Percentiles rank a stretch among this genome's conserved stretches.
These are phyloP conservation scores for Pseudopleuronectes americanus DNA, from an alignment of 2,797 vertebrate species.

Conservation along the genomic window DNA sequence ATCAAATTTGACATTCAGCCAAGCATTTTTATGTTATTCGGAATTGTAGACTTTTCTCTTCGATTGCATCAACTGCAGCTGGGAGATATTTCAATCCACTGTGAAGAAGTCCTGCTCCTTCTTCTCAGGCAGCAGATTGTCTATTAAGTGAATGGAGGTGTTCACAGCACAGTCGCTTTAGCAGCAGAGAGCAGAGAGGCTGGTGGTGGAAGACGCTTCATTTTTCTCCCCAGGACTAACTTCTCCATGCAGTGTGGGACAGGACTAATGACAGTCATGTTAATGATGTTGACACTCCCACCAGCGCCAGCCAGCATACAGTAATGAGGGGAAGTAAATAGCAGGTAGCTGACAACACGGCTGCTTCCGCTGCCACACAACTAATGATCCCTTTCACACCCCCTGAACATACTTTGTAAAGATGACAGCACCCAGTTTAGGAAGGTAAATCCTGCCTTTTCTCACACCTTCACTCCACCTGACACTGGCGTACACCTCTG, in stretches of 20 bases:
- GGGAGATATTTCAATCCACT: constrained; percentile 20
- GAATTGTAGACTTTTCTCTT: background rate
- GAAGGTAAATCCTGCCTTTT: constrained; percentile 73
- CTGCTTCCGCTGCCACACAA: constrained; percentile 73
- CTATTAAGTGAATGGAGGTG: constrained; percentile 39
- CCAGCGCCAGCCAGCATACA: constrained; percentile 80
- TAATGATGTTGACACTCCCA: constrained; percentile 86
- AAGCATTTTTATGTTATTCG: constrained; percentile 6
- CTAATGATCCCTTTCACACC: constrained; percentile 80
- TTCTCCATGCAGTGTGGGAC: constrained; percentile 76
- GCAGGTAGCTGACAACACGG: constrained; percentile 79
- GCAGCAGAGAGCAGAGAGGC: constrained; percentile 51
- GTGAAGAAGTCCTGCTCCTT: constrained; percentile 16
- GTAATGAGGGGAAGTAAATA: constrained; percentile 83
- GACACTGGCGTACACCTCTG: constrained; percentile 61
- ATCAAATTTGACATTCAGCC: constrained; percentile 6
- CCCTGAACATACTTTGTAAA: constrained; percentile 78
- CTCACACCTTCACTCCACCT: constrained; percentile 67
- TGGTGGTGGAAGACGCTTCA: constrained; percentile 71
- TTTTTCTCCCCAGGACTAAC: constrained; percentile 79
- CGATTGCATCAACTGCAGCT: constrained; percentile 1
- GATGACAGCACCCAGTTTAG: constrained; percentile 77
- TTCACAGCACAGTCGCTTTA: constrained; percentile 26
- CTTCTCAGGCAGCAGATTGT: constrained; percentile 27
- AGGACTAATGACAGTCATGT: constrained; percentile 84